Base-by-base conservation (phyloP, 2,888 invertebrate species). In the Smittia sp. region DNA sequence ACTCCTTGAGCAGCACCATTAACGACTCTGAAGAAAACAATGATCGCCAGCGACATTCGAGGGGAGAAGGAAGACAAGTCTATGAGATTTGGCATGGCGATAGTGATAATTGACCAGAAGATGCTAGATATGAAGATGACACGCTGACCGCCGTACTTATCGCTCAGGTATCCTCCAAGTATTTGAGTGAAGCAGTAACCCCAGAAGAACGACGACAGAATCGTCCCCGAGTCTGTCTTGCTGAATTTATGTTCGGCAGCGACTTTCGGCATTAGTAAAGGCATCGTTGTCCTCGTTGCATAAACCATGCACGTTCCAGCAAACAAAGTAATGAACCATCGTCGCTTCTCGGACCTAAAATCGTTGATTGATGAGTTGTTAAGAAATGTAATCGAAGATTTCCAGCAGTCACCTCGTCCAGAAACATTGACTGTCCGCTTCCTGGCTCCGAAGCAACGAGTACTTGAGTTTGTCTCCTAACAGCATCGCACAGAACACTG, bases 161-260 rank as follows among this genome's bases (percentile, higher is more conserved):
- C 86, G 75, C 86, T 86, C 32, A 86, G 80, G 76, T 86, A 86
- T 27, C 86, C 86, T 65, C 86, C 86, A 67, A 85, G 79, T 52
- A 85, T 83, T 79, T 86, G 86, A 0, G 90, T 90, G 75, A 89
- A 79, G 0, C 88, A 88, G 78, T 90, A 90, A 66, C 90, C 90
- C 89, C 90, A 90, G 79, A 90, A 90, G 78, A 90, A 90, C 24
- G 88, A 87, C 22, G 89, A 89, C 25, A 90, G 80, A 67, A 90
- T 86, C 0, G 87, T 86, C n/a, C 90, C 90, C 1, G 88, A 86
- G 76, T 90, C 86, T 20, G 87, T 86, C 82, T 89, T 90, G 77
- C 85, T 87, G 89, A 89, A 90, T 74, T 85, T 84, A 78, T 86
- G 85, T 77, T 89, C 88, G 70, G 86, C 83, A 52, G 88, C 85